Evolutionary conservation across 2,888 invertebrate genomes (phyloP).

Genomic region (Formica aserva): DNA sequence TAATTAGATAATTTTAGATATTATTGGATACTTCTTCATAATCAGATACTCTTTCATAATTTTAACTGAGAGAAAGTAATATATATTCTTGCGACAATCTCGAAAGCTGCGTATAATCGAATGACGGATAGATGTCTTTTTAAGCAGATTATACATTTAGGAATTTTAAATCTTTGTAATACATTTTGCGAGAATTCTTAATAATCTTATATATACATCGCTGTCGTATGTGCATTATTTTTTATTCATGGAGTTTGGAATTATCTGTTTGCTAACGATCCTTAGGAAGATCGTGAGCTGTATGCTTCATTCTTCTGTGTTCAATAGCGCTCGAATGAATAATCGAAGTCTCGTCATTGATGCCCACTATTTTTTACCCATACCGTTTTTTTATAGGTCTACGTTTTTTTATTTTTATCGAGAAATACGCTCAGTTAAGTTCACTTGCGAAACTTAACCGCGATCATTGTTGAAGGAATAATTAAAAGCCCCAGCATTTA

Average conservation of each 20-base stretch:
- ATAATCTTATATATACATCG: neutral
- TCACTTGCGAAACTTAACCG: conserved; percentile 17
- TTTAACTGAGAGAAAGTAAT: neutral
- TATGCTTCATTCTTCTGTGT: conserved; percentile 14
- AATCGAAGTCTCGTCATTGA: conserved; percentile 42
- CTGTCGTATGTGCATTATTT: neutral
- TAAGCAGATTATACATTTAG: conserved; percentile 15
- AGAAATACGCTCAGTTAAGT: conserved; percentile 1
- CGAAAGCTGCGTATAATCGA: conserved; percentile 7
- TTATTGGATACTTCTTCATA: neutral
- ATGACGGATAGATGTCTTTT: conserved; percentile 3
- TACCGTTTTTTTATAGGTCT: conserved; percentile 31
- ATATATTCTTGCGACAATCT: neutral
- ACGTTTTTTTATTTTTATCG: conserved; percentile 46
- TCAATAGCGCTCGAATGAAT: conserved; percentile 34
- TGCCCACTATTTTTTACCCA: conserved; percentile 37
- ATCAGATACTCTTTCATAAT: neutral
- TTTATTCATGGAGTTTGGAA: neutral
- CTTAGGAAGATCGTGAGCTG: neutral
- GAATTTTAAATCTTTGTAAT: conserved; percentile 12
- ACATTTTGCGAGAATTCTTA: conserved; percentile 1
- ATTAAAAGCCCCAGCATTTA: conserved; percentile 20
- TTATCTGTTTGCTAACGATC: conserved; percentile 6
- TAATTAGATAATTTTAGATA: neutral
- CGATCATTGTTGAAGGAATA: conserved; percentile 41